phyloP scores from a whole-genome alignment of 2,888 invertebrate genomes.

The Amblyjoppa proteus region DNA sequence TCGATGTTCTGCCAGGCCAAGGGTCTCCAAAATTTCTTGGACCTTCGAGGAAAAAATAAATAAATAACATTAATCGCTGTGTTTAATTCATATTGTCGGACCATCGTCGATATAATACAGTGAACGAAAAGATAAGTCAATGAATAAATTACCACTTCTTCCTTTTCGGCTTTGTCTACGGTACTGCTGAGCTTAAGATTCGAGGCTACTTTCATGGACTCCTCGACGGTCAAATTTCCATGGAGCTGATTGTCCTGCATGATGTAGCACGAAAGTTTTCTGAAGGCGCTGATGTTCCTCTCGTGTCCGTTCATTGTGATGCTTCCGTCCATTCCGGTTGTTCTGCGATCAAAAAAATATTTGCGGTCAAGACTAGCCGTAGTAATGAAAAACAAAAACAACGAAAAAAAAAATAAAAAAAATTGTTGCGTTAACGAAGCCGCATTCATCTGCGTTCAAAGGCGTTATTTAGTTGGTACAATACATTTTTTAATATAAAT shows the following conservation, averaged over 20 bases:
- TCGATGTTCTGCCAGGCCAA: constrained; percentile 92
- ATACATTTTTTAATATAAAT: too few species aligned
- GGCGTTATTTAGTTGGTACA: too few species aligned
- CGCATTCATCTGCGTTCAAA: too few species aligned
- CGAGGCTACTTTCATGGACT: constrained; percentile 97
- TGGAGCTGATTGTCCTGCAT: constrained; percentile 98
- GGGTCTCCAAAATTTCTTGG: constrained; percentile 30
- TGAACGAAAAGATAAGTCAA: background rate
- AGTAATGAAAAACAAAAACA: background rate
- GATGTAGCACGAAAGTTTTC: constrained; percentile 97
- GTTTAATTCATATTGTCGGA: background rate
- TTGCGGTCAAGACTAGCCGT: too few species aligned
- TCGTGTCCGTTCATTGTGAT: constrained; percentile 94
- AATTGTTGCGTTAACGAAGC: too few species aligned
- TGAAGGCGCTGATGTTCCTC: constrained; percentile 93
- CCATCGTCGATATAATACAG: too few species aligned
- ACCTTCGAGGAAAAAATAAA: background rate
- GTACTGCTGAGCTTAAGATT: constrained; percentile 94
- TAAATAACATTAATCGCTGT: background rate
- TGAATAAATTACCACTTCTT: constrained; percentile 89
- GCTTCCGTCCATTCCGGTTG: constrained; percentile 92
- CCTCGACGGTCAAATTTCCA: constrained; percentile 96
- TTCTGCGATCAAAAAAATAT: constrained; percentile 86
- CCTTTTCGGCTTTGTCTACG: constrained; percentile 90
- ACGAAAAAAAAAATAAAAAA: background rate